A percentile compares a stretch with the other conserved stretches of the same genome.
Evolutionary conservation across 2,888 invertebrate genomes (phyloP).

Genomic region (Tortrix viridana): DNA sequence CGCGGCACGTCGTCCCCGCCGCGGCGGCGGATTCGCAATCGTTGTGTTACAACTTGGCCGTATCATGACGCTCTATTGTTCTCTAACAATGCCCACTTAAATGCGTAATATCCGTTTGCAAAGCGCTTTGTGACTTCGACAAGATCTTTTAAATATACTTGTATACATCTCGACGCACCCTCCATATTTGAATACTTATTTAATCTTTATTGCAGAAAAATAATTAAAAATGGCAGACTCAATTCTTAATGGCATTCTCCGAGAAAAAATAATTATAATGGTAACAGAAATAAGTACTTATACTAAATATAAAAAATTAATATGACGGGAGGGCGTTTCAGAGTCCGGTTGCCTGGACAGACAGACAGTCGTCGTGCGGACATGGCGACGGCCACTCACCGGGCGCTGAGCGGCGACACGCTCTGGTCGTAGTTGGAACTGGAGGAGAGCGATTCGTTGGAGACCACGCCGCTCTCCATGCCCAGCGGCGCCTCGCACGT

Average conservation of each 20-base stretch:
- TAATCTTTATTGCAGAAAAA: too few species aligned
- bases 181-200: too few species aligned
- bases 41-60: slow-evolving; percentile 73
- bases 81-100: slow-evolving; percentile 60
- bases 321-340: too few species aligned
- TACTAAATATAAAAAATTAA: too few species aligned
- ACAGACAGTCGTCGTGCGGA: not conserved
- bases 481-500: slow-evolving; percentile 91
- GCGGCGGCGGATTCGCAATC: slow-evolving; percentile 71
- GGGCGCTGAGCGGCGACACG: slow-evolving; percentile 94
- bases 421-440: slow-evolving; percentile 94
- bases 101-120: slow-evolving; percentile 53
- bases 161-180: not conserved
- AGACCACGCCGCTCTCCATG: slow-evolving; percentile 94
- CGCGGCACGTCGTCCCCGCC: slow-evolving; percentile 64
- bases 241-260: too few species aligned
- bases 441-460: slow-evolving; percentile 92
- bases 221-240: too few species aligned
- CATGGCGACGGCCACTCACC: slow-evolving; percentile 78
- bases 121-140: slow-evolving; percentile 7
- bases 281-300: too few species aligned
- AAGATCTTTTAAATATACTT: slow-evolving; percentile 10
- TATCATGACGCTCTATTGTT: slow-evolving; percentile 69
- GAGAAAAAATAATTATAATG: too few species aligned
- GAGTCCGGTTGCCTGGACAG: not conserved